Percentiles rank a stretch among this genome's conserved stretches.
These are phyloP conservation scores for Amblyteles armatorius DNA, from an alignment of 2,888 invertebrate species.

Conservation along the genomic window DNA sequence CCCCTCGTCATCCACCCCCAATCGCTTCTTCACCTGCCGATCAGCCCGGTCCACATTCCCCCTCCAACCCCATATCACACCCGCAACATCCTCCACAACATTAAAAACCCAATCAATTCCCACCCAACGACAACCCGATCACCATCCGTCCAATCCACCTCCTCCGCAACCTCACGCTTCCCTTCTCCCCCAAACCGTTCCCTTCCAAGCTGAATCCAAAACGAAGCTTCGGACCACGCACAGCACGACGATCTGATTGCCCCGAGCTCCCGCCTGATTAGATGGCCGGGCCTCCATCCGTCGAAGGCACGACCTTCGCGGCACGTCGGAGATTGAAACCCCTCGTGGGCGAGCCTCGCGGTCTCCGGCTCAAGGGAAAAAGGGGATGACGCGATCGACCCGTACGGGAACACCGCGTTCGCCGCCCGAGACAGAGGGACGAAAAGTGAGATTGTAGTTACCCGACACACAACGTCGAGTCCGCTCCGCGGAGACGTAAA, in stretches of 20 bases:
- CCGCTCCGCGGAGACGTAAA: constrained; percentile 78
- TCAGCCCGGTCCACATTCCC: too few relatives aligned
- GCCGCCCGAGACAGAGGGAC: background rate
- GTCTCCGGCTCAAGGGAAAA: constrained; percentile 16
- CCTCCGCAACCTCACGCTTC: background rate
- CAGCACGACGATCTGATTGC: constrained; percentile 78
- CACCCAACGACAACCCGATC: background rate
- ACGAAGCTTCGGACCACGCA: background rate
- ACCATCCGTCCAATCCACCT: background rate
- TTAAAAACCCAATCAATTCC: background rate
- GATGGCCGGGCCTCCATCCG: constrained; percentile 74
- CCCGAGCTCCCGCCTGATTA: constrained; percentile 80
- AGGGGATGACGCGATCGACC: constrained; percentile 56
- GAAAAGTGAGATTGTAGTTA: constrained; percentile 21
- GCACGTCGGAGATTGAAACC: constrained; percentile 79
- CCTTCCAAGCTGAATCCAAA: background rate
- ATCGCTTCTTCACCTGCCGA: too few relatives aligned
- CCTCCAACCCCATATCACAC: too few relatives aligned
- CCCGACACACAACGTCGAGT: constrained; percentile 48
- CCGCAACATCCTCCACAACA: too few relatives aligned
- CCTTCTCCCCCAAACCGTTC: background rate
- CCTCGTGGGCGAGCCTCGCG: constrained; percentile 28
- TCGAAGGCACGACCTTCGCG: constrained; percentile 71
- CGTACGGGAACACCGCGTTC: constrained; percentile 30
- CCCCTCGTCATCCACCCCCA: too few relatives aligned